A percentile compares a stretch with the other conserved stretches of the same genome.
Evolutionary conservation across 2,888 invertebrate genomes (phyloP).

Genomic region (Aphodius sticticus): DNA sequence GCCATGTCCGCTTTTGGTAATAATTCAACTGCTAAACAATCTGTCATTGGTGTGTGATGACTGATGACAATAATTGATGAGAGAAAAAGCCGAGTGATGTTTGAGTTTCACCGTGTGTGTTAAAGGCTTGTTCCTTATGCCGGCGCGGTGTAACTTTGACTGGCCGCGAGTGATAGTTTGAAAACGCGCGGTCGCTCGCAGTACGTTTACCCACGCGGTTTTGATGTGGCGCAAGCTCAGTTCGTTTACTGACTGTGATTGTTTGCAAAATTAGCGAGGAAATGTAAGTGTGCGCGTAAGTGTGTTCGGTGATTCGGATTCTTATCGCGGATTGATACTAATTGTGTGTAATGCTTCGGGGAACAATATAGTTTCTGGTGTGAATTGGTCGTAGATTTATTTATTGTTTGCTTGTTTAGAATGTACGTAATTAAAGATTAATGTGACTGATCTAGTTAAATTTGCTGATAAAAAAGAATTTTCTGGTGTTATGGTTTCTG

Average conservation of each 20-base stretch:
- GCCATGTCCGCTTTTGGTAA: conserved; percentile 29
- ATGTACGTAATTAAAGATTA: no score
- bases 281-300: background rate
- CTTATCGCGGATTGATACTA: no score
- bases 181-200: conserved; percentile 15
- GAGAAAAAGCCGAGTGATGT: background rate
- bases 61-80: background rate
- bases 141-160: background rate
- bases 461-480: no score
- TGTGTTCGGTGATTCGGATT: background rate
- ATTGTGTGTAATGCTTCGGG: no score
- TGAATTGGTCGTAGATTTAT: no score
- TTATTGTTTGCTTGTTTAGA: no score
- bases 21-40: conserved; percentile 10
- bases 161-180: conserved; percentile 7
- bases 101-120: background rate
- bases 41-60: conserved; percentile 12
- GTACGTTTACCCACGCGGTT: background rate
- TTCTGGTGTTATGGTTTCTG: no score
- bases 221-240: background rate
- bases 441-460: no score
- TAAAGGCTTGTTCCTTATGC: background rate
- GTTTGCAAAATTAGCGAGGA: background rate
- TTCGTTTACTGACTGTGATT: background rate
- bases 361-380: no score